Evolutionary conservation across 2,797 vertebrate species (phyloP).

Genomic region (Microctenopoma stevenorrisi): DNA sequence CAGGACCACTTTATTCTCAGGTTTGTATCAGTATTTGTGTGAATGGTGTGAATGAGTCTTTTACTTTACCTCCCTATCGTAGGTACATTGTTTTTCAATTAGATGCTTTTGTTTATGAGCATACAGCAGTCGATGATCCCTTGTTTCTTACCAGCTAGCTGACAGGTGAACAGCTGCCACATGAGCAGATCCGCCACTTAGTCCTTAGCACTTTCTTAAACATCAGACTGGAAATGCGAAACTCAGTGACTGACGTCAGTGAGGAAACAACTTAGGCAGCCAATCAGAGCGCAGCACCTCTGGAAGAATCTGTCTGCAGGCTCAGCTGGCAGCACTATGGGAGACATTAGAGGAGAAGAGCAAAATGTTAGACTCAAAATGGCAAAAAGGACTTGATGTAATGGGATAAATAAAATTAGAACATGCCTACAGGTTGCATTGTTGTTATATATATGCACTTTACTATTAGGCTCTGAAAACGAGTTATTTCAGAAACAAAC

Average conservation of each 20-base stretch:
- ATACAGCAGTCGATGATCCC: neutral
- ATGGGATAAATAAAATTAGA: neutral
- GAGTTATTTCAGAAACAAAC: neutral
- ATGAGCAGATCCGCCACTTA: slow-evolving; percentile 50
- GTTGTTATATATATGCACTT: neutral
- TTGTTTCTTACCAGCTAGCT: slow-evolving; percentile 57
- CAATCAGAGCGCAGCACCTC: slow-evolving; percentile 77
- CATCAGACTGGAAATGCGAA: slow-evolving; percentile 69
- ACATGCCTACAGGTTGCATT: neutral
- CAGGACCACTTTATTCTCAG: neutral
- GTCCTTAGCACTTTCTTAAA: slow-evolving; percentile 50
- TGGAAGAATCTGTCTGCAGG: slow-evolving; percentile 75
- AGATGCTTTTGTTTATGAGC: neutral
- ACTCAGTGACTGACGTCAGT: slow-evolving; percentile 13
- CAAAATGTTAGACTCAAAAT: slow-evolving; percentile 64
- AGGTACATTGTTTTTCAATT: neutral
- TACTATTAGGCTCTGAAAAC: neutral
- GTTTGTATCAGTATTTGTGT: too few relatives aligned
- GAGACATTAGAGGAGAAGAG: slow-evolving; percentile 47
- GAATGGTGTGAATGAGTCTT: neutral
- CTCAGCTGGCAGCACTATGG: slow-evolving; percentile 58
- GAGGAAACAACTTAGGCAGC: slow-evolving; percentile 40
- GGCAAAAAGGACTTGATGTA: slow-evolving; percentile 22
- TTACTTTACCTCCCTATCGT: too few relatives aligned
- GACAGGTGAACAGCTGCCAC: slow-evolving; percentile 65